A percentile compares a stretch with the other conserved stretches of the same genome.
Evolutionary conservation across 2,888 invertebrate species (phyloP).

Genomic region (Acronicta leporina): DNA sequence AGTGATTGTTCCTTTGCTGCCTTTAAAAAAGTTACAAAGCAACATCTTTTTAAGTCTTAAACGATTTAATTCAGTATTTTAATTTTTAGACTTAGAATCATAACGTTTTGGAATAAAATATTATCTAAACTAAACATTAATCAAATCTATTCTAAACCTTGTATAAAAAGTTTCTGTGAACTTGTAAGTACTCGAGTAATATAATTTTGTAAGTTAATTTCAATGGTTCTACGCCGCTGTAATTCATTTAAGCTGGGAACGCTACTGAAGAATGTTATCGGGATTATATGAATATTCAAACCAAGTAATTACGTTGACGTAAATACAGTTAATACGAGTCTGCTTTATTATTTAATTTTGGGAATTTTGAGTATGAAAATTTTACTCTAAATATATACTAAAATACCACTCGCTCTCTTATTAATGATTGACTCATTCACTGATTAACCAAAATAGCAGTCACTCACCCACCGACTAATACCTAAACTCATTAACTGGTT

Average conservation of each 20-base stretch:
- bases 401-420: too few species aligned
- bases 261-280: slow-evolving; percentile 68
- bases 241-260: slow-evolving; percentile 66
- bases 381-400: too few species aligned
- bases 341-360: slow-evolving; percentile 49
- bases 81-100: background rate
- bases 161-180: slow-evolving; percentile 18
- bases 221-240: slow-evolving; percentile 45
- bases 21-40: too few species aligned
- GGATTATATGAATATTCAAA: slow-evolving; percentile 73
- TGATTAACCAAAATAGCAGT: too few species aligned
- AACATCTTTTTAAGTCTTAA: too few species aligned
- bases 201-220: slow-evolving; percentile 48
- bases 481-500: too few species aligned
- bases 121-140: slow-evolving; percentile 2
- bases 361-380: background rate
- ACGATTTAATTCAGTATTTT: too few species aligned
- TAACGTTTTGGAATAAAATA: too few species aligned
- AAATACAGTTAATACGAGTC: slow-evolving; percentile 72
- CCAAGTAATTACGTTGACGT: slow-evolving; percentile 66
- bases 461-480: too few species aligned
- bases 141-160: slow-evolving; percentile 15
- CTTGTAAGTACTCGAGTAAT: slow-evolving; percentile 37
- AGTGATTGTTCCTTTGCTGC: too few species aligned
- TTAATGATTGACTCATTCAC: too few species aligned